These are phyloP conservation scores for Heliconius himera DNA, from an alignment of 1,140 invertebrate species.

Conservation along the genomic window DNA sequence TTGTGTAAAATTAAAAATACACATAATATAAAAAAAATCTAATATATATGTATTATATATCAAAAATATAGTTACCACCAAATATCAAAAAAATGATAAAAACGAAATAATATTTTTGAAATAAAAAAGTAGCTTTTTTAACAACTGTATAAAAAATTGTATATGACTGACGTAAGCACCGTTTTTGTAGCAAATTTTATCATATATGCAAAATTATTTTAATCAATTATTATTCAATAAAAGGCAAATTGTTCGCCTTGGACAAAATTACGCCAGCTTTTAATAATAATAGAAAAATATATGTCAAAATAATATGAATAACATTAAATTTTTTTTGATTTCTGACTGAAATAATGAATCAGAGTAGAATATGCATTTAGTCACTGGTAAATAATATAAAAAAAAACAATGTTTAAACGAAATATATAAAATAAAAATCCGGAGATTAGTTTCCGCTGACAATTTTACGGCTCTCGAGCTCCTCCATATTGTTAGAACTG, in stretches of 20 bases:
- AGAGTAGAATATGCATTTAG: not conserved
- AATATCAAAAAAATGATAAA: not conserved
- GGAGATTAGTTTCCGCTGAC: slow-evolving; percentile 74
- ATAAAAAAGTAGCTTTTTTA: not conserved
- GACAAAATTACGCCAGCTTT: not conserved
- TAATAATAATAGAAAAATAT: not conserved
- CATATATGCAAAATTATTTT: no score
- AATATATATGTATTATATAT: not conserved
- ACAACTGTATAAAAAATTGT: not conserved
- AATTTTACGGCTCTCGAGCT: slow-evolving; percentile 75
- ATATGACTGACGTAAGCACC: slow-evolving; percentile 3
- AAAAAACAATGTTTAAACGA: not conserved
- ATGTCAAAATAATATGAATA: not conserved
- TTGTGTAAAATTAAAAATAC: not conserved
- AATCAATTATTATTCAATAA: not conserved
- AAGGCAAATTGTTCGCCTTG: not conserved
- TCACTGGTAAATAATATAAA: slow-evolving; percentile 9
- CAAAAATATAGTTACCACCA: not conserved
- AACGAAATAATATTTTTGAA: slow-evolving; percentile 22
- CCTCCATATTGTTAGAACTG: slow-evolving; percentile 77
- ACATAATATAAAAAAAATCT: not conserved
- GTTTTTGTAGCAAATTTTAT: not conserved
- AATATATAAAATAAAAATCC: slow-evolving; percentile 23
- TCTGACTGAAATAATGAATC: not conserved
- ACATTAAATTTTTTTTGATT: not conserved